Base-by-base conservation (phyloP, 2,113 vertebrate genomes). In the Mus spicilegus region DNA sequence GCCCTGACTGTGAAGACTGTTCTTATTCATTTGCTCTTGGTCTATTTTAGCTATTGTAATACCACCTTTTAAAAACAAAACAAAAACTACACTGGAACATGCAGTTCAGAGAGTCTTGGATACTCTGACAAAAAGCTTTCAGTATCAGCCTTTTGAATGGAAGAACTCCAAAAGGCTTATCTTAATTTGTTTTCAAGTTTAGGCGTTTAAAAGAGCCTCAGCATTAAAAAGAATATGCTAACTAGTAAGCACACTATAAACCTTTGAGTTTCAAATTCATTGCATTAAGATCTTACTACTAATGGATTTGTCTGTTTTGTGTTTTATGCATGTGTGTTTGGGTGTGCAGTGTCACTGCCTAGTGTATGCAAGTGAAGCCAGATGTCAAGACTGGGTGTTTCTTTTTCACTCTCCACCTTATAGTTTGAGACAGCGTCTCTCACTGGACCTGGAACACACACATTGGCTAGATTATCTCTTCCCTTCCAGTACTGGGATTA, bases 21-120 rank as follows among this genome's bases (percentile, higher is more conserved):
- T 96, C 92, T 97, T 97, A 97, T 91, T 98, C 97, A 97, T 97
- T 95, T 96, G 70, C 76, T 91, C 73, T 87, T 94, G 86, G 75
- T 98, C 85, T 96, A 78, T 94, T 95, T 97, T 94, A 96, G 91
- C 76, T 96, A 80, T 96, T 97, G 75, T 97, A 95, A 95, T 94
- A 73, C 56, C 22, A 49, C 87, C 93, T 94, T 97, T 28, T 51
- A 93, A 81, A 42, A 72, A 94, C 39, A 93, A 77, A 69, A 89
- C 39, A 61, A 70, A 86, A 81, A 76, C 12, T 49, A 58, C 22
- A 73, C 58, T 96, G 51, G 77, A 92, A 96, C 56, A 73, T 93
- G 58, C 49, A 89, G 61, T 90, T 89, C 72, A 82, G 51, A 90
- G 96, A 94, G 36, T 61, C 77, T 61, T 95, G 61, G 72, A 70